Conservation (phyloP, 2,888 invertebrate species). For the Ctenicera cuprea region DNA sequence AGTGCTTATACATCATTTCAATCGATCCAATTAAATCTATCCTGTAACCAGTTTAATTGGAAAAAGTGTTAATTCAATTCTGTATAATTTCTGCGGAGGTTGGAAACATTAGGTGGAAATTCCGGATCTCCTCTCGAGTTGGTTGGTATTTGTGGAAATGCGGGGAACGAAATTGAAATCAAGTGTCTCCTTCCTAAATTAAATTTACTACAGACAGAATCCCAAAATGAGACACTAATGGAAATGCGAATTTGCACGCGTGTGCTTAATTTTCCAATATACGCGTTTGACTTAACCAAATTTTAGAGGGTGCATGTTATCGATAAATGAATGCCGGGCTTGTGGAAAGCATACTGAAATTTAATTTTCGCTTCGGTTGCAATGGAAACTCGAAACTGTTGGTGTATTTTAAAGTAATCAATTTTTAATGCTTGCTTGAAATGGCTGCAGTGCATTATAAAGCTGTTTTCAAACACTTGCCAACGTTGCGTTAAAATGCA, state of each 20-base stretch:
- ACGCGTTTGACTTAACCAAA: constrained; percentile 26
- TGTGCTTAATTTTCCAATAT: constrained; percentile 37
- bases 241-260: constrained; percentile 31
- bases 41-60: neutral
- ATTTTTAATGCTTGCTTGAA: neutral
- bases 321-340: constrained; percentile 9
- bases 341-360: constrained; percentile 4
- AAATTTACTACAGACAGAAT: constrained; percentile 32
- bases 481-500: constrained; percentile 11
- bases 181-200: constrained; percentile 27
- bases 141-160: constrained; percentile 25
- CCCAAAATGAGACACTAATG: constrained; percentile 33
- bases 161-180: constrained; percentile 28
- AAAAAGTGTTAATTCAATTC: constrained; percentile 21
- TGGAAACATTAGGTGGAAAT: constrained; percentile 23
- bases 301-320: constrained; percentile 22
- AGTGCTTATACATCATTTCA: no score
- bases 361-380: neutral
- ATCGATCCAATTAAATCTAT: neutral
- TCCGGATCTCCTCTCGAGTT: constrained; percentile 7
- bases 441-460: neutral
- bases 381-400: neutral
- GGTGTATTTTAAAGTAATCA: neutral
- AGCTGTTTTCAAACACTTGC: neutral
- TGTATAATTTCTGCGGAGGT: constrained; percentile 7